phyloP scores from a whole-genome alignment of 2,113 vertebrate species.

The Nerophis ophidion region DNA sequence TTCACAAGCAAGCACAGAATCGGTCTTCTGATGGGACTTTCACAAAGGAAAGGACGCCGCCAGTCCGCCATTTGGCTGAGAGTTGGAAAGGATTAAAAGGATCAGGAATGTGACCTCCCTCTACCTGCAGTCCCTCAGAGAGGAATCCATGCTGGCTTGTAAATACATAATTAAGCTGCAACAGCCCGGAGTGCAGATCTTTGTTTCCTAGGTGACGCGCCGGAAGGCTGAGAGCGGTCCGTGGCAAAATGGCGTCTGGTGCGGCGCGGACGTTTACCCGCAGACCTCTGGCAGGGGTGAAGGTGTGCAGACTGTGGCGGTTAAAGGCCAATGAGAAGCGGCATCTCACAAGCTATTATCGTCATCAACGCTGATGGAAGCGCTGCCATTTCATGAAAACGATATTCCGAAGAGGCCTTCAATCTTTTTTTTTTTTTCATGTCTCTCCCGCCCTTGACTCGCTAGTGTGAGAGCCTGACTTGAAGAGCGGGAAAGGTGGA shows the following conservation, averaged over 20 bases:
- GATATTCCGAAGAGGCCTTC: conserved; percentile 51
- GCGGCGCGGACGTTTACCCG: conserved; percentile 51
- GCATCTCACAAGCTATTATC: conserved; percentile 60
- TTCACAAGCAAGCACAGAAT: conserved; percentile 42
- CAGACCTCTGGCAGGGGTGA: conserved; percentile 38
- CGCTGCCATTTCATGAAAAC: conserved; percentile 40
- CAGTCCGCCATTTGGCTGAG: conserved; percentile 14
- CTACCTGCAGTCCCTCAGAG: conserved; percentile 26
- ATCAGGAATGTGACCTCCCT: conserved; percentile 50
- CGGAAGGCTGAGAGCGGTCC: conserved; percentile 33
- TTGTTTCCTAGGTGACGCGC: conserved; percentile 31
- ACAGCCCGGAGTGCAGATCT: conserved; percentile 45
- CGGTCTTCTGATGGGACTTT: conserved; percentile 44
- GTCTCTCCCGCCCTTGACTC: conserved; percentile 56
- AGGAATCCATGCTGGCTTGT: conserved; percentile 33
- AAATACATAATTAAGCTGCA: conserved; percentile 56
- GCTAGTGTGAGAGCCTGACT: conserved; percentile 44
- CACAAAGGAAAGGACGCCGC: conserved; percentile 35
- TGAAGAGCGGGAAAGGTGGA: conserved; percentile 46
- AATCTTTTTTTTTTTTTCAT: conserved; percentile 33
- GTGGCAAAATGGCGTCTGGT: conserved; percentile 32
- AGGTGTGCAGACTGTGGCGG: conserved; percentile 31
- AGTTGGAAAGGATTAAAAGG: conserved; percentile 53
- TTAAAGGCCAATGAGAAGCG: conserved; percentile 52
- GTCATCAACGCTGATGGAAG: conserved; percentile 56